Conservation (phyloP, 2,888 invertebrate species). For the Drosophila nr. fundita region DNA sequence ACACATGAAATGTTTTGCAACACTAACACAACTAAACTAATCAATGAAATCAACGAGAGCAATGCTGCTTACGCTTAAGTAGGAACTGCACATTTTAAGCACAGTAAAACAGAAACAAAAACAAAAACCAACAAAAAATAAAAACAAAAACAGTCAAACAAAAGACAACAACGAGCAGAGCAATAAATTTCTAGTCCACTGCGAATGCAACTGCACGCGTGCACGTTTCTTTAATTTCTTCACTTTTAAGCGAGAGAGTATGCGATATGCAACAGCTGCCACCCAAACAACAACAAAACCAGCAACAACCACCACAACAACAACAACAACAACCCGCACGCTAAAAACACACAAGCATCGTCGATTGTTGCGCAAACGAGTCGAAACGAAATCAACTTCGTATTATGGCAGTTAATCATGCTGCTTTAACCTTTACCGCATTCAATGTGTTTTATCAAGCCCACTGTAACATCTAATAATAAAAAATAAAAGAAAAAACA, state of each 20-base stretch:
- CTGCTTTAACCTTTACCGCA: slow-evolving; percentile 57
- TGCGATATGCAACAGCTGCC: slow-evolving; percentile 27
- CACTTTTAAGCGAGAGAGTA: slow-evolving; percentile 25
- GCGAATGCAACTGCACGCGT: slow-evolving; percentile 38
- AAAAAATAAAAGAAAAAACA: slow-evolving; percentile 17
- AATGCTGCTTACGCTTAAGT: slow-evolving; percentile 66
- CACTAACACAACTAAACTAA: slow-evolving; percentile 17
- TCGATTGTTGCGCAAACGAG: slow-evolving; percentile 14
- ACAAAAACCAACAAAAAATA: slow-evolving; percentile 32
- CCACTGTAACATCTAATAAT: slow-evolving; percentile 30
- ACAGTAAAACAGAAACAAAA: slow-evolving; percentile 30
- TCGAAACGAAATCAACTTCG: slow-evolving; percentile 59
- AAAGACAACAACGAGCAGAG: slow-evolving; percentile 22
- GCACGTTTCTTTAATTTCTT: slow-evolving; percentile 49
- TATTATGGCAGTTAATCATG: slow-evolving; percentile 79
- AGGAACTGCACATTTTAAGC: slow-evolving; percentile 58
- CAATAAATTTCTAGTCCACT: slow-evolving; percentile 37
- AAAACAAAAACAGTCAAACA: slow-evolving; percentile 8
- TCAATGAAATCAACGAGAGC: slow-evolving; percentile 21
- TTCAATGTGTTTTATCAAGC: slow-evolving; percentile 56
- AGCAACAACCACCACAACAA: slow-evolving; percentile 6
- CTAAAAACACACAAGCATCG: slow-evolving; percentile 12
- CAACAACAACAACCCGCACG: slow-evolving; percentile 27
- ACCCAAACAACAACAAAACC: slow-evolving; percentile 25
- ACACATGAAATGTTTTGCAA: slow-evolving; percentile 7